Conservation (phyloP, 1,140 invertebrate species). For the Aricia agestis region DNA sequence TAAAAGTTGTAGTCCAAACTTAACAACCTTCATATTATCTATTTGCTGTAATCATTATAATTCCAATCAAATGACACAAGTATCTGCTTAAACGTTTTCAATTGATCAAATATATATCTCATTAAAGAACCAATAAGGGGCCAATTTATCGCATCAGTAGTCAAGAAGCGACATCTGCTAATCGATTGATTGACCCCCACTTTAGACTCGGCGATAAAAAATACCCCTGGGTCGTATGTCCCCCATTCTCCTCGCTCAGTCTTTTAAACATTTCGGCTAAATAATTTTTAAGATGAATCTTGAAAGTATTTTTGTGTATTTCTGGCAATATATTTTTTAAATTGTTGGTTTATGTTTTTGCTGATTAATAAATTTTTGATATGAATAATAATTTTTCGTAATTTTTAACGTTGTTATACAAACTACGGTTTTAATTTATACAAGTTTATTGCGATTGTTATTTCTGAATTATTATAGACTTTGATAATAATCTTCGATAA, state of each 20-base stretch:
- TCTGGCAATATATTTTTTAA: not conserved
- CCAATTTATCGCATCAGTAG: slow-evolving; percentile 69
- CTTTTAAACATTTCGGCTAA: slow-evolving; percentile 22
- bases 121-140: slow-evolving; percentile 41
- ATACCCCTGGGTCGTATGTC: slow-evolving; percentile 44
- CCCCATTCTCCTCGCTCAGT: slow-evolving; percentile 32
- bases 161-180: slow-evolving; percentile 68
- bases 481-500: too few species aligned
- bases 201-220: slow-evolving; percentile 55
- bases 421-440: too few species aligned
- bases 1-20: too few species aligned
- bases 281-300: slow-evolving; percentile 8
- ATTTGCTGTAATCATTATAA: too few species aligned
- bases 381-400: too few species aligned
- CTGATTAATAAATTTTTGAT: not conserved
- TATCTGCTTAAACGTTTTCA: not conserved
- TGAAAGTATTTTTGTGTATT: not conserved
- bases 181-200: slow-evolving; percentile 71
- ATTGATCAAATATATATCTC: slow-evolving; percentile 7
- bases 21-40: too few species aligned
- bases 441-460: too few species aligned
- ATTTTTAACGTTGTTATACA: too few species aligned
- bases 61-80: not conserved
- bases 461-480: too few species aligned
- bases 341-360: not conserved